phyloP scores from a whole-genome alignment of 2,888 invertebrate genomes.

The Pinctada fucata region DNA sequence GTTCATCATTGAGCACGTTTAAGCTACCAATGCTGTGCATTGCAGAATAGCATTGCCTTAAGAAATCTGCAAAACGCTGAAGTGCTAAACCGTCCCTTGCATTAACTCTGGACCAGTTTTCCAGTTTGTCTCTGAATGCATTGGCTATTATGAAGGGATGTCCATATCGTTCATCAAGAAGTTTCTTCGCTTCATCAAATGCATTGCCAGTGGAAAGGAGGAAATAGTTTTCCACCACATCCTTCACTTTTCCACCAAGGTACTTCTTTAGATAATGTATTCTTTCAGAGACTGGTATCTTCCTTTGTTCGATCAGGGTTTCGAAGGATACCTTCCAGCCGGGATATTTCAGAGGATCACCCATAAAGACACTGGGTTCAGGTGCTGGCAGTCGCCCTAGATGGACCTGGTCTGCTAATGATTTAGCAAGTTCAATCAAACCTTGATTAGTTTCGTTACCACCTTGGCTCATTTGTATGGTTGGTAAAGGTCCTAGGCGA shows the following conservation, averaged over 20 bases:
- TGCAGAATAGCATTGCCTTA: constrained; percentile 20
- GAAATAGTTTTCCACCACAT: constrained; percentile 12
- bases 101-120: background rate
- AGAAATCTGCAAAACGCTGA: background rate
- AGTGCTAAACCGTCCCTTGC: constrained; percentile 7
- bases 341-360: background rate
- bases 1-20: constrained; percentile 9
- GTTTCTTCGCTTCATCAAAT: background rate
- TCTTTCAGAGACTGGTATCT: background rate
- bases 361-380: constrained; percentile 4
- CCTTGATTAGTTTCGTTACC: background rate
- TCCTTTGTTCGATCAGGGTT: background rate
- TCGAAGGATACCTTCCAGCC: background rate
- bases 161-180: background rate
- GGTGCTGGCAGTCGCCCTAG: background rate
- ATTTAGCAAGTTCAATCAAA: background rate
- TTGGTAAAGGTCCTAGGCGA: background rate
- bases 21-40: constrained; percentile 17
- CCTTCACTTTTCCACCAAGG: background rate
- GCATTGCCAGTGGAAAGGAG: constrained; percentile 4
- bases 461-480: too few species aligned
- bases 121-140: constrained; percentile 25
- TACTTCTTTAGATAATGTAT: constrained; percentile 14
- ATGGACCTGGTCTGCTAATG: background rate
- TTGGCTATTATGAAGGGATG: background rate